Evolutionary conservation across 2,797 vertebrate genomes (phyloP).

Genomic region (Tokudaia muenninki): DNA sequence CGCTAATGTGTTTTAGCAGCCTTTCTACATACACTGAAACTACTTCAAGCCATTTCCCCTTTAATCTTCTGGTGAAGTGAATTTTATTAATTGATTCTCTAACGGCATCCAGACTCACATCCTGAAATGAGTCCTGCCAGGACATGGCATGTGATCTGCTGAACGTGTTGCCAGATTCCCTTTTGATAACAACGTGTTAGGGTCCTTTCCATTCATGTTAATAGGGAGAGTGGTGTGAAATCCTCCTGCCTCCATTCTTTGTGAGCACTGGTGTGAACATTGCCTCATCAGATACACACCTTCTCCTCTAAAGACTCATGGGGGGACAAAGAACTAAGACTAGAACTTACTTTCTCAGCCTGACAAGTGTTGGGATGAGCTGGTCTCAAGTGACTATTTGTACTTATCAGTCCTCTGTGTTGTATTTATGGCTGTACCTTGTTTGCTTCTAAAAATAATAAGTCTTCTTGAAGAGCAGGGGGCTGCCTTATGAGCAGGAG

Average conservation of each 20-base stretch:
- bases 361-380: neutral
- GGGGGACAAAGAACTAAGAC: neutral
- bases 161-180: neutral
- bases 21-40: conserved; percentile 44
- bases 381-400: neutral
- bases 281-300: neutral
- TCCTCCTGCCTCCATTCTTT: neutral
- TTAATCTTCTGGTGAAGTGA: conserved; percentile 22
- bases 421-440: neutral
- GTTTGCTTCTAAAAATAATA: neutral
- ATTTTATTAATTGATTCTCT: conserved; percentile 24
- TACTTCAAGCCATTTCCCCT: conserved; percentile 33
- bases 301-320: neutral
- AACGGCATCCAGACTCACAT: neutral
- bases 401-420: neutral
- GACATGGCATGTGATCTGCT: neutral
- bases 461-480: neutral
- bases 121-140: neutral
- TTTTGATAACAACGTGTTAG: neutral
- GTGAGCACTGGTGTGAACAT: neutral
- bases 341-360: neutral
- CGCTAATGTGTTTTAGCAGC: neutral
- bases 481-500: neutral
- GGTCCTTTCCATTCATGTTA: neutral
- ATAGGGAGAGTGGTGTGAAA: neutral